Evolutionary conservation across 2,888 invertebrate species (phyloP).

Genomic region (Aradus depressus): DNA sequence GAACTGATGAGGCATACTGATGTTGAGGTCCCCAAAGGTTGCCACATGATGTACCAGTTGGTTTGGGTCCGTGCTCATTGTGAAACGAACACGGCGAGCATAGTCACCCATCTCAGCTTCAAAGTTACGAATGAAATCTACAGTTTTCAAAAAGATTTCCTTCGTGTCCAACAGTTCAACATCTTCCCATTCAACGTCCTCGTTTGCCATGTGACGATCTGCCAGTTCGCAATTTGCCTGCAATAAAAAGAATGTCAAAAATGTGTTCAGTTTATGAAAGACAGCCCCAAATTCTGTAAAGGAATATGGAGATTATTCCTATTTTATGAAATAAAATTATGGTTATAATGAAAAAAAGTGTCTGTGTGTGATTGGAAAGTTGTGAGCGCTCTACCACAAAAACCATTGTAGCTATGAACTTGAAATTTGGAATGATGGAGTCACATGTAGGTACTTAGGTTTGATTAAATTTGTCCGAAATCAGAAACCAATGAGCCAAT

Average conservation of each 20-base stretch:
- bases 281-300: no score
- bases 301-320: no score
- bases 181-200: conserved; percentile 84
- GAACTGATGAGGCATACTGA: conserved; percentile 51
- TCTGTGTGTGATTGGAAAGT: no score
- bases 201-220: conserved; percentile 71
- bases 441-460: no score
- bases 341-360: no score
- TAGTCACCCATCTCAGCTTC: conserved; percentile 89
- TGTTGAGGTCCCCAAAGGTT: conserved; percentile 75
- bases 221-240: conserved; percentile 88
- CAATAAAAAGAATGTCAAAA: neutral
- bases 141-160: conserved; percentile 89
- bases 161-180: conserved; percentile 89
- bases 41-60: conserved; percentile 78
- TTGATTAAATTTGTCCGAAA: no score
- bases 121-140: conserved; percentile 88
- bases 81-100: conserved; percentile 69
- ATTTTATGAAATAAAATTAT: no score
- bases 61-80: conserved; percentile 85
- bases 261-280: no score
- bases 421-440: no score
- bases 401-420: no score
- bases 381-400: no score
- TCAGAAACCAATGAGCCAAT: no score